phyloP scores from a whole-genome alignment of 35 echinoderm and acorn worm species.

The Heliocidaris erythrogramma region DNA sequence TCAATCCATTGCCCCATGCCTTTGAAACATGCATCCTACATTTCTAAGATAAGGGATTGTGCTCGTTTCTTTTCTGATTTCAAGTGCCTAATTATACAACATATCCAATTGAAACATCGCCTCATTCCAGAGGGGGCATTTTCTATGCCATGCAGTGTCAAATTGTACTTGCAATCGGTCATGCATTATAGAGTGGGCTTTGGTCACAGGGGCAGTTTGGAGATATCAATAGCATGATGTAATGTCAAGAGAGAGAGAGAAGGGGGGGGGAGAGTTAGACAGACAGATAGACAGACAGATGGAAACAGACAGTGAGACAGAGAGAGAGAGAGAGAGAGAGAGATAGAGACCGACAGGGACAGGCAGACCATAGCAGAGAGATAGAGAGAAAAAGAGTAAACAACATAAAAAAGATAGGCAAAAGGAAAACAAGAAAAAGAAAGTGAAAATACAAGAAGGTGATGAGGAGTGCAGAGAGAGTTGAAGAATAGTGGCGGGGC shows the following conservation, averaged over 20 bases:
- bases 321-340: neutral
- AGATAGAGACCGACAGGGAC: too few relatives aligned
- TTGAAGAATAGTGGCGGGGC: too few relatives aligned
- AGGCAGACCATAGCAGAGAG: too few relatives aligned
- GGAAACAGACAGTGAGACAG: neutral
- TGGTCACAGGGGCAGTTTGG: neutral
- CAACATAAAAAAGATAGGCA: too few relatives aligned
- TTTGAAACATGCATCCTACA: too few relatives aligned
- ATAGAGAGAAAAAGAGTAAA: too few relatives aligned
- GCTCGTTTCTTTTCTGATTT: neutral
- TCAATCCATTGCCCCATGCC: too few relatives aligned
- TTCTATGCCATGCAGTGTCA: neutral
- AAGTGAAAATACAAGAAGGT: too few relatives aligned
- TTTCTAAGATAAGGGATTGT: neutral
- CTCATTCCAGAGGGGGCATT: neutral
- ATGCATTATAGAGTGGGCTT: slow-evolving; percentile 16
- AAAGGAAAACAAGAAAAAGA: too few relatives aligned
- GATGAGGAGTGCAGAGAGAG: too few relatives aligned
- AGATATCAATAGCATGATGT: neutral
- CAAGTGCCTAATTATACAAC: neutral
- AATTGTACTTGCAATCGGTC: neutral
- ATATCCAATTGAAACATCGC: neutral
- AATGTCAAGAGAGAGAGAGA: neutral
- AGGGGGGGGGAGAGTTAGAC: too few relatives aligned
- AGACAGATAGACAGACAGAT: neutral